Conservation (phyloP, 2,888 invertebrate species). For the Molanna angustata region DNA sequence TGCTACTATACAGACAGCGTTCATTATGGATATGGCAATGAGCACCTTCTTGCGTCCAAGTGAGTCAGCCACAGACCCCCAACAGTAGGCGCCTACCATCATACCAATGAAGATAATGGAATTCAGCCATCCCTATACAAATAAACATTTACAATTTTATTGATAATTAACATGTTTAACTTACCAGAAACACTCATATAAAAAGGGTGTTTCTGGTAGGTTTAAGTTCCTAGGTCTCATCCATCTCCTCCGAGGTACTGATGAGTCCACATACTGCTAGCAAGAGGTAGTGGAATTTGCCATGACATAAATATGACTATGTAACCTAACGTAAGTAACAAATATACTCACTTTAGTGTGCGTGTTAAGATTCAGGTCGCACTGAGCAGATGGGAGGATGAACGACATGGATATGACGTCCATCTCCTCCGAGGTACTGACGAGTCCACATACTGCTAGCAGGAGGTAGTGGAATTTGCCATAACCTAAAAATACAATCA, state of each 20-base stretch:
- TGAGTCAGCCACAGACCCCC: constrained; percentile 90
- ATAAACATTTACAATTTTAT: too few species aligned
- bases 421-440: constrained; percentile 94
- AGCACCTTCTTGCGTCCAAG: constrained; percentile 84
- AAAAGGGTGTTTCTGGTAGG: constrained; percentile 86
- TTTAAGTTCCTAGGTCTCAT: constrained; percentile 93
- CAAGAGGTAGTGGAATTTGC: constrained; percentile 85
- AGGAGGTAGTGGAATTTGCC: constrained; percentile 88
- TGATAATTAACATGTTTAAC: too few species aligned
- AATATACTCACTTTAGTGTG: constrained; percentile 70
- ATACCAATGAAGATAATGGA: constrained; percentile 84
- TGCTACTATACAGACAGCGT: constrained; percentile 84
- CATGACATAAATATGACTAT: constrained; percentile 77
- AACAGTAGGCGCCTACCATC: constrained; percentile 92
- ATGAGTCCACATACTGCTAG: constrained; percentile 91
- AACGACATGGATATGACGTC: constrained; percentile 95
- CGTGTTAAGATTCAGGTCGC: constrained; percentile 84
- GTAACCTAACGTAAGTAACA: too few species aligned
- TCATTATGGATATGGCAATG: constrained; percentile 86
- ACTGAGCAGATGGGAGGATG: constrained; percentile 89
- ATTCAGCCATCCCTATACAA: constrained; percentile 63
- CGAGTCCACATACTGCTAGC: constrained; percentile 88
- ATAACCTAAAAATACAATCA: constrained; percentile 60
- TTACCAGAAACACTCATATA: too few species aligned
- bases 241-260: constrained; percentile 94